These are phyloP conservation scores for Nixonia krombeini DNA, from an alignment of 1,140 invertebrate genomes.

Conservation along the genomic window DNA sequence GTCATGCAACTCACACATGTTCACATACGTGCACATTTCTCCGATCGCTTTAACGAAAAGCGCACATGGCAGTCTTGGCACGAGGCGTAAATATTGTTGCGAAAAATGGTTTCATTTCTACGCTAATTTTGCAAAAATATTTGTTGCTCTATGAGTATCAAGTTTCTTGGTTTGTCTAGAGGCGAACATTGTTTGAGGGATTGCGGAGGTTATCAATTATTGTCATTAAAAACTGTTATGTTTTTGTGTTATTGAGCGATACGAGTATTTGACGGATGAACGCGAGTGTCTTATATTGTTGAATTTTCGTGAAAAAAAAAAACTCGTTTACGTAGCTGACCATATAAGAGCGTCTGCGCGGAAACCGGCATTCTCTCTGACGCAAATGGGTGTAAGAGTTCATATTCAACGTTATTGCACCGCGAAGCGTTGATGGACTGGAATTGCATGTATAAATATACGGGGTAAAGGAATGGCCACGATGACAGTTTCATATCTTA, in stretches of 20 bases:
- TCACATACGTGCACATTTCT: too few species aligned
- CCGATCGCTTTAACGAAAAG: too few species aligned
- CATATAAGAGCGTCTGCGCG: conserved; percentile 36
- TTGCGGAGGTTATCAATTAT: conserved; percentile 11
- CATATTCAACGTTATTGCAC: conserved; percentile 34
- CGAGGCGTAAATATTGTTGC: too few species aligned
- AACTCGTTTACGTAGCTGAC: conserved; percentile 53
- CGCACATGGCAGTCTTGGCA: too few species aligned
- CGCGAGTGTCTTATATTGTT: conserved; percentile 26
- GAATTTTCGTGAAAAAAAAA: conserved; percentile 45
- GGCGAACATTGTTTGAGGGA: conserved; percentile 13
- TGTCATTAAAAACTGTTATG: conserved; percentile 14
- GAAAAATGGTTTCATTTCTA: too few species aligned
- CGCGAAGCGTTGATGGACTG: conserved; percentile 38
- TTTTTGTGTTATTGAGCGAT: conserved; percentile 1
- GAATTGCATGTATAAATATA: conserved; percentile 39
- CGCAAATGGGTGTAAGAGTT: conserved; percentile 35
- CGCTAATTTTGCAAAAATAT: too few species aligned
- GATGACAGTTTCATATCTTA: conserved; percentile 24
- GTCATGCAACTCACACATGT: too few species aligned
- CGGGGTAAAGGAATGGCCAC: conserved; percentile 9
- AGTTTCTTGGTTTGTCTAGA: conserved; percentile 59
- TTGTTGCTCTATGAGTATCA: too few species aligned
- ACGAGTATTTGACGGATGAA: conserved; percentile 9
- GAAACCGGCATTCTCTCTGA: conserved; percentile 39